phyloP scores from a whole-genome alignment of 2,888 invertebrate genomes.

The Chloroclysta siterata region DNA sequence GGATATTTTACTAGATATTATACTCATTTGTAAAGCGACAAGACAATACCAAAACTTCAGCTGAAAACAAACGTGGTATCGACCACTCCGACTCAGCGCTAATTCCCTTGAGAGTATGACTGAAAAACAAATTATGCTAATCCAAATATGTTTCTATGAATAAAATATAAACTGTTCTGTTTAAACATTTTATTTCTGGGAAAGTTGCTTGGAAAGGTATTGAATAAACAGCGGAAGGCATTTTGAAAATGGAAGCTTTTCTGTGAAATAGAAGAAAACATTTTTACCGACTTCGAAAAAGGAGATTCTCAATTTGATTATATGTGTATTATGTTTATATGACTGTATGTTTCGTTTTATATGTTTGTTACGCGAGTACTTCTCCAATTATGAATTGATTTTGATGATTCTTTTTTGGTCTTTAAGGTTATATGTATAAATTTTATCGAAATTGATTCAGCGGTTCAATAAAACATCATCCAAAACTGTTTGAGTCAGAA shows the following conservation, averaged over 20 bases:
- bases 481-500: no score
- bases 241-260: background rate
- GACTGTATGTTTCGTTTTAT: no score
- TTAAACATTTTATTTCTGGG: conserved; percentile 19
- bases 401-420: no score
- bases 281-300: no score
- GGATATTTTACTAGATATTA: background rate
- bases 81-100: conserved; percentile 14
- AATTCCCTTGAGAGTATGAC: conserved; percentile 13
- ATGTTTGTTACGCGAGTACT: no score
- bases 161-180: conserved; percentile 21
- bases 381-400: no score
- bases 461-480: no score
- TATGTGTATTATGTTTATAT: no score
- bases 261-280: background rate
- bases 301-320: no score
- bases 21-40: background rate
- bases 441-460: no score
- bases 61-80: conserved; percentile 7
- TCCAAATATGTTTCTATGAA: conserved; percentile 25
- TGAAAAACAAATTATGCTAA: conserved; percentile 31
- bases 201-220: conserved; percentile 6
- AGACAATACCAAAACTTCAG: background rate
- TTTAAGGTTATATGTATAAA: no score
- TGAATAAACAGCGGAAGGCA: background rate